Evolutionary conservation across 2,113 vertebrate genomes (phyloP).

Genomic region (Thermophis baileyi): DNA sequence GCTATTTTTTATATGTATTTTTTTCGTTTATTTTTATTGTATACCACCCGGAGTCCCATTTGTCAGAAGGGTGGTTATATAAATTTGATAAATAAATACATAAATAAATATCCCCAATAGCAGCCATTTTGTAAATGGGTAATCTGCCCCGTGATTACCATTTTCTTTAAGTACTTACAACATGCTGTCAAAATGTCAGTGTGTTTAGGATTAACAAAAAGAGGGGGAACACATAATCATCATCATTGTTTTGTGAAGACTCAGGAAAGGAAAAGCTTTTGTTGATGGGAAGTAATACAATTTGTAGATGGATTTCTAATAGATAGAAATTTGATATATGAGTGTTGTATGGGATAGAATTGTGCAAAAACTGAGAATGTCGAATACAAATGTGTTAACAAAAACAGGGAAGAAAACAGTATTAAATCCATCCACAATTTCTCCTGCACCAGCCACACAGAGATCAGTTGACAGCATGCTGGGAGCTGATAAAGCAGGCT

Average conservation of each 20-base stretch:
- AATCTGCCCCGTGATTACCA: no score
- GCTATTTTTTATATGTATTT: neutral
- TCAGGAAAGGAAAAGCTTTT: neutral
- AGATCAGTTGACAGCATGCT: no score
- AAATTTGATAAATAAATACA: neutral
- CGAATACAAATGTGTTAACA: no score
- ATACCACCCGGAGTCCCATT: neutral
- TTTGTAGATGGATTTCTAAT: no score
- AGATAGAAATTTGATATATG: no score
- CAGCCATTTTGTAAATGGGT: neutral
- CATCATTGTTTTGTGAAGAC: neutral
- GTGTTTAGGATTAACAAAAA: neutral
- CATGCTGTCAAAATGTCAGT: neutral
- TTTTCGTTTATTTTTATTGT: neutral
- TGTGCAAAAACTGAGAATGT: no score
- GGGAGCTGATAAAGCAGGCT: no score
- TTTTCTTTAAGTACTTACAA: neutral
- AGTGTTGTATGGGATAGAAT: no score
- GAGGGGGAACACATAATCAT: neutral
- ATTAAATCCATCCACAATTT: no score
- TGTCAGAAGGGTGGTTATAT: neutral
- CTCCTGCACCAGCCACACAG: no score
- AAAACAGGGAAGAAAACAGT: no score
- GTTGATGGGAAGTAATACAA: neutral
- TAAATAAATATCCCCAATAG: neutral